Evolutionary conservation across 2,888 invertebrate genomes (phyloP), one percentile per base, ranked within the genome.

Genomic region (Syrphus vitripennis): DNA sequence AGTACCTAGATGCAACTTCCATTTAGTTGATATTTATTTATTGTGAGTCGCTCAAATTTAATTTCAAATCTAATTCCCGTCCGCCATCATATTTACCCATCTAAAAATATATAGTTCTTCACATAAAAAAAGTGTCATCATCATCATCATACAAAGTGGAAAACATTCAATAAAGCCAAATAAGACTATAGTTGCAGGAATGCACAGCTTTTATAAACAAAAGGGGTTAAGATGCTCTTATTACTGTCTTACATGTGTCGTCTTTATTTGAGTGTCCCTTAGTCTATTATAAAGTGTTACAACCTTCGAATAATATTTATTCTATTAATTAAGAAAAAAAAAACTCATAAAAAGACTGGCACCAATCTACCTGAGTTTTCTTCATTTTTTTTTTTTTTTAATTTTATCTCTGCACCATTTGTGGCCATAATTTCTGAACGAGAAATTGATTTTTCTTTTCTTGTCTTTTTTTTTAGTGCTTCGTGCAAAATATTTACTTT

Each of bases 241-340:
- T 55, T 24, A 61, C 40, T 65, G 14, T 7, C 29, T 19, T 19
- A 45, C 24, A 40, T 37, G 59, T 69, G 72, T 37, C 69, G 21
- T 42, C 24, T 24, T 53, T n/a, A n/a, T n/a, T 53, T 31, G 53
- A 78, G 29, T 16, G 63, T 74, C 74, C 74, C 74, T 74, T n/a
- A 50, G 48, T 57, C 26, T 14, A 16, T 29, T 24, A 26, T 69
- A 26, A 14, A 26, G 14, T 10, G 10, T 34, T 26, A 67, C 67
- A 61, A 59, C 53, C 67, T 63, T 67, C 67, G 19, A 79, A 55
- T 69, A 69, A 74, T 55, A 29, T 55, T 55, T 59, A 31, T 45
- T 37, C 24, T 31, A 48, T 74, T 83, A 75, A 83, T 83, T 83
- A 83, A 53, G 29, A 63, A 67, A 78, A 61, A 16, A 45, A 40